These are phyloP conservation scores for Augochlorella aurata DNA, from an alignment of 2,888 invertebrate species.

Conservation along the genomic window DNA sequence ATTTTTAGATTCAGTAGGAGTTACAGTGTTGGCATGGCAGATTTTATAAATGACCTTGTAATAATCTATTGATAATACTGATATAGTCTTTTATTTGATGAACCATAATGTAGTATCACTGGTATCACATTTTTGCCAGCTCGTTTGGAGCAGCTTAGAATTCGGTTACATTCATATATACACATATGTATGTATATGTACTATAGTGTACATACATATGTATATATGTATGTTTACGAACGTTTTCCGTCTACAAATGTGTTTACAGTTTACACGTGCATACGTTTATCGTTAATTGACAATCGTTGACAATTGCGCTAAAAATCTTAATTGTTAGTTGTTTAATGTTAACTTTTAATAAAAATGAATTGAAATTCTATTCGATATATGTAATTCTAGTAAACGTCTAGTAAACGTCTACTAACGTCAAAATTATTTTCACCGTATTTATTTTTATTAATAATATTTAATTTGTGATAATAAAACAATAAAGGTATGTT, in stretches of 20 bases:
- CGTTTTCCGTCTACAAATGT: neutral
- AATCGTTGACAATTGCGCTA: neutral
- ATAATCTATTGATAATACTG: neutral
- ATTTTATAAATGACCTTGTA: neutral
- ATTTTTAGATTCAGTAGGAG: constrained; percentile 1
- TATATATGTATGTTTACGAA: neutral
- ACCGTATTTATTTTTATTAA: no score
- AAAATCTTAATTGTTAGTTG: neutral
- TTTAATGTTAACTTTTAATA: neutral
- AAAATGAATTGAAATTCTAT: neutral
- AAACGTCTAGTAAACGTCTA: neutral
- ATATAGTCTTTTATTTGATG: constrained; percentile 2
- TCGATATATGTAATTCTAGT: no score
- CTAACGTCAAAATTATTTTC: neutral
- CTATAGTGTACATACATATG: neutral
- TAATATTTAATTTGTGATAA: no score
- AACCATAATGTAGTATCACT: constrained; percentile 20
- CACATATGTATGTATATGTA: neutral
- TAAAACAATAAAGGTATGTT: no score
- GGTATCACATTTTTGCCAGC: constrained; percentile 16
- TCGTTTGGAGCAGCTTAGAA: neutral
- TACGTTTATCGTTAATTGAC: neutral
- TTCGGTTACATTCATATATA: neutral
- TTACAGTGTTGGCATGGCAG: neutral
- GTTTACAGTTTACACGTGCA: neutral